Conservation (phyloP, 2,113 vertebrate species). For the Percopsis transmontana region DNA sequence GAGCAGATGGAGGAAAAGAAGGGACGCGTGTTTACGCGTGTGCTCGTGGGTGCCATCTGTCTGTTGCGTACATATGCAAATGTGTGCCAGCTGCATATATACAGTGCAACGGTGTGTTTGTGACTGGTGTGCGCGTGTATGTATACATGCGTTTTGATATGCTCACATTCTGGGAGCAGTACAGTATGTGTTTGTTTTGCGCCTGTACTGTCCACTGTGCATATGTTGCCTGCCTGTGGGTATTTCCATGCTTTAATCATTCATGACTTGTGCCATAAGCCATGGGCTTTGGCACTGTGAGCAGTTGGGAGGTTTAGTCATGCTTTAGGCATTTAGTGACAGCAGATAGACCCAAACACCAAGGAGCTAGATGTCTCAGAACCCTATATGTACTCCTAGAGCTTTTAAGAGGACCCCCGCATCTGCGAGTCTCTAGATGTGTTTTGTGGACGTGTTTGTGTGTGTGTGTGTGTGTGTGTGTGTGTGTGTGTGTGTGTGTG, state of each 20-base stretch:
- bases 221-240: no score
- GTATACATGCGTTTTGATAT: neutral
- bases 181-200: neutral
- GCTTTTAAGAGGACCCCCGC: no score
- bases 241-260: no score
- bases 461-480: neutral
- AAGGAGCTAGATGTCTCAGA: neutral
- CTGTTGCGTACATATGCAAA: neutral
- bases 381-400: no score
- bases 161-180: neutral
- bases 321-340: conserved; percentile 9
- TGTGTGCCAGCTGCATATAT: no score
- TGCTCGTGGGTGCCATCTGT: neutral
- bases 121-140: neutral
- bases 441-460: neutral
- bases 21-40: neutral
- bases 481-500: conserved; percentile 6
- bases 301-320: conserved; percentile 34
- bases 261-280: no score
- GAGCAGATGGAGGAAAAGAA: neutral
- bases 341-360: neutral
- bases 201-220: neutral
- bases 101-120: neutral
- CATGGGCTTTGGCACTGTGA: conserved; percentile 3
- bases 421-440: neutral